A percentile compares a stretch with the other conserved stretches of the same genome.
Conservation (phyloP, 1,140 invertebrate species). For the Drosophila leontia region DNA sequence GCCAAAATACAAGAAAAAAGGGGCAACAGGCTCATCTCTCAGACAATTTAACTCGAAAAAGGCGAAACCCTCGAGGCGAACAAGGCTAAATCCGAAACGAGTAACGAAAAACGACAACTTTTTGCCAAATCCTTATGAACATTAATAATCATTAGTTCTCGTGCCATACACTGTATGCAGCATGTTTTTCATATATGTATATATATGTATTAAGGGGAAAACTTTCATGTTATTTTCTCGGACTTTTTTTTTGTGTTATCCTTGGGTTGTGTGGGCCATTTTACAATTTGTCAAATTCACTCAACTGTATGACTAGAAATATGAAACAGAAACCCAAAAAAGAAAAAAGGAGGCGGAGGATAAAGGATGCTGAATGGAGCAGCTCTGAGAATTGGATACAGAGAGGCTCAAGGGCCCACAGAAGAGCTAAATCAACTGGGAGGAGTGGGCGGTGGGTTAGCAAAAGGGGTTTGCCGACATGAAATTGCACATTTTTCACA, state of each 20-base stretch:
- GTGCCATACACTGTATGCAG: conserved; percentile 38
- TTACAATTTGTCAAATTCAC: conserved; percentile 81
- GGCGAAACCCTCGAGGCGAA: conserved; percentile 22
- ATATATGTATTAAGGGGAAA: conserved; percentile 20
- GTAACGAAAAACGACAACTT: conserved; percentile 42
- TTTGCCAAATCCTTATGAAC: conserved; percentile 71
- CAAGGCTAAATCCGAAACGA: conserved; percentile 36
- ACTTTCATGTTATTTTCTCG: conserved; percentile 17
- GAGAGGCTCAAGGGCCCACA: conserved; percentile 11
- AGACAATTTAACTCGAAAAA: conserved; percentile 60
- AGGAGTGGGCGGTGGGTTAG: not conserved
- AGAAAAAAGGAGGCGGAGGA: conserved; percentile 16
- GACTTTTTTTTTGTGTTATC: conserved; percentile 16
- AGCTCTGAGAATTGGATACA: conserved; percentile 29
- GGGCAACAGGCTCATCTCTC: conserved; percentile 57
- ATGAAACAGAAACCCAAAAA: conserved; percentile 44
- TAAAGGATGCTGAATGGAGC: conserved; percentile 27
- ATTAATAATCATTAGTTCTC: conserved; percentile 79
- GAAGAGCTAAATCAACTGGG: conserved; percentile 21
- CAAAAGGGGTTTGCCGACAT: conserved; percentile 57
- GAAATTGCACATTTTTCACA: conserved; percentile 82
- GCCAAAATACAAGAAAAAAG: not conserved
- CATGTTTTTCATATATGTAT: conserved; percentile 25
- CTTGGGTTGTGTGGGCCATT: conserved; percentile 46
- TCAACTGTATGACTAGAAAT: conserved; percentile 69